Percentiles rank a stretch among this genome's conserved stretches.
These are phyloP conservation scores for Cynopterus brachyotis DNA, from an alignment of 2,113 vertebrate genomes.

Conservation along the genomic window DNA sequence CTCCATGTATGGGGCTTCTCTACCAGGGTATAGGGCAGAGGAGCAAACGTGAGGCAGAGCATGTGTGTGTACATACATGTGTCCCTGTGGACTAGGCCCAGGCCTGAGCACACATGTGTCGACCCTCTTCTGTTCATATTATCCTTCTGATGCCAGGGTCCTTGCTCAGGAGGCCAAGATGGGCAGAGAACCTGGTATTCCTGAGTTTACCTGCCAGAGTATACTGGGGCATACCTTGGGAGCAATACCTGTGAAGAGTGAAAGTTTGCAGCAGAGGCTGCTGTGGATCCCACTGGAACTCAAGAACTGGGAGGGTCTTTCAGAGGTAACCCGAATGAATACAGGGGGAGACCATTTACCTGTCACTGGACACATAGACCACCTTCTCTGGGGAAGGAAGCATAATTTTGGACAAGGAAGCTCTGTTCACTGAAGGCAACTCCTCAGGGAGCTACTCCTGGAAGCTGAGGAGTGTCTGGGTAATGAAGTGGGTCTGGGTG, in stretches of 20 bases:
- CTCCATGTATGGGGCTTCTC: background rate
- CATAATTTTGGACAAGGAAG: background rate
- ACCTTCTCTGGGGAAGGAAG: background rate
- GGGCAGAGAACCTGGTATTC: background rate
- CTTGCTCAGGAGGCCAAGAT: background rate
- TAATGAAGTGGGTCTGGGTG: background rate
- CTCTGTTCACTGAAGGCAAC: background rate
- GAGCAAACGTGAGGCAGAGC: background rate
- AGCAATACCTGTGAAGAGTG: background rate
- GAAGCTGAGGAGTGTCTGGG: background rate
- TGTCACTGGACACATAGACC: no score
- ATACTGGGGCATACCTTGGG: background rate
- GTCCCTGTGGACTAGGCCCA: background rate
- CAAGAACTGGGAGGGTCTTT: background rate
- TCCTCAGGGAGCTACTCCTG: background rate
- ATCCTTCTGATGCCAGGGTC: background rate
- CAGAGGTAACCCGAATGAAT: background rate
- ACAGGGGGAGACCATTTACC: background rate
- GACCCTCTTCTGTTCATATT: background rate
- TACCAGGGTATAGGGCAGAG: background rate
- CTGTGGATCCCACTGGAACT: background rate
- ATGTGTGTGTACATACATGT: accelerated
- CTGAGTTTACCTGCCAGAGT: background rate
- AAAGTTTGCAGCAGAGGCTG: background rate
- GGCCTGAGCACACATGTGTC: background rate